Conservation (phyloP, 30 jellyfish, hydroid and myxozoan genomes). For the Calvadosia cruxmelitensis region DNA sequence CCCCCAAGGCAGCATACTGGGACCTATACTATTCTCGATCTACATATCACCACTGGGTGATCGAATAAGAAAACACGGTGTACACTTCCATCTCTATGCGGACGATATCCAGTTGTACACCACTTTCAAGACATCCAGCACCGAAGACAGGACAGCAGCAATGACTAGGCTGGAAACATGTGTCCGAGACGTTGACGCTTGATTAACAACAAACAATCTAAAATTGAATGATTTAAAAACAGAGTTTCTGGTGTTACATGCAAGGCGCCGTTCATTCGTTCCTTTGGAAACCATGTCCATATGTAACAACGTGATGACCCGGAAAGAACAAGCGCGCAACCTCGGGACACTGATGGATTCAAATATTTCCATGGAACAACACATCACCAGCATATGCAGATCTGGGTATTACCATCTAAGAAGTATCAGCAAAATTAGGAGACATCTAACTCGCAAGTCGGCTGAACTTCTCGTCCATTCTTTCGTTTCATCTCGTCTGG, state of each 20-base stretch:
- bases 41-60: neutral
- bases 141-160: neutral
- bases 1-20: neutral
- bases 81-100: neutral
- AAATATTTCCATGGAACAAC: neutral
- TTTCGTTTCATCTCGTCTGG: neutral
- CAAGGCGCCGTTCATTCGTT: neutral
- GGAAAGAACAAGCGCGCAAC: neutral
- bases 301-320: neutral
- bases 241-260: neutral
- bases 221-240: too few species aligned
- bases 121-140: neutral
- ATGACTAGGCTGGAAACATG: neutral
- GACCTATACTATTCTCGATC: neutral
- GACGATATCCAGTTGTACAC: neutral
- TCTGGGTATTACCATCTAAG: constrained; percentile 1
- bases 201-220: neutral
- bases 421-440: neutral
- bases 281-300: neutral
- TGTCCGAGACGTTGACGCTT: neutral
- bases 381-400: neutral
- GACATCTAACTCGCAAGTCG: neutral
- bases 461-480: neutral
- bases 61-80: neutral
- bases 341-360: neutral